Percentiles rank a stretch among this genome's conserved stretches.
phyloP scores from a whole-genome alignment of 2,888 invertebrate genomes.

The Mesorhabditis sp. region DNA sequence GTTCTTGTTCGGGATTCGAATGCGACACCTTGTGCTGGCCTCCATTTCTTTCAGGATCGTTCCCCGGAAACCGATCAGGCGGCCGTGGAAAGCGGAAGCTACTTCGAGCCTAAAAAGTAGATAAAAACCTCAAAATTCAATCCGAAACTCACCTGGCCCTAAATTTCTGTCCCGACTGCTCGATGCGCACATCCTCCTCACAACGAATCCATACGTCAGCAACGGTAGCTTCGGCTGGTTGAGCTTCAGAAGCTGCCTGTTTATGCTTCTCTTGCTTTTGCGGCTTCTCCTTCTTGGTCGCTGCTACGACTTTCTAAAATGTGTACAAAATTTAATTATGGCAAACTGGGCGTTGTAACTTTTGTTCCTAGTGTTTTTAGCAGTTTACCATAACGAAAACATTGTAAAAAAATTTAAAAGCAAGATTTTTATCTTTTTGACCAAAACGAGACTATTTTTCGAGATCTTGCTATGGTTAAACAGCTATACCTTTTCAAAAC shows the following conservation, averaged over 20 bases:
- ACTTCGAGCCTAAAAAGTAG: background rate
- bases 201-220: background rate
- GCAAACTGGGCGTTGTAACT: no score
- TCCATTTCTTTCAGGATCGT: slow-evolving; percentile 17
- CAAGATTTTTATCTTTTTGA: no score
- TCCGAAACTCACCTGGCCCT: background rate
- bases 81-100: background rate
- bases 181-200: background rate
- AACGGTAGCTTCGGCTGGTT: background rate
- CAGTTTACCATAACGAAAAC: no score
- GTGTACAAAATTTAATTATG: no score
- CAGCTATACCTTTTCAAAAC: background rate
- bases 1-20: slow-evolving; percentile 23
- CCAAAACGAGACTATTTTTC: no score
- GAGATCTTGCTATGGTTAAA: no score
- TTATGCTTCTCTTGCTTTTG: background rate
- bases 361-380: no score
- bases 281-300: background rate
- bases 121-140: background rate
- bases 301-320: background rate
- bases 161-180: background rate
- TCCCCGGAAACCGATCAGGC: background rate
- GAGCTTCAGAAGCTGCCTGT: background rate
- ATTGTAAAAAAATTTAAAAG: no score
- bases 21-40: slow-evolving; percentile 23